Percentiles rank a stretch among this genome's conserved stretches.
These are phyloP conservation scores for Erythrolamprus reginae DNA, from an alignment of 2,113 vertebrate genomes.

Conservation along the genomic window DNA sequence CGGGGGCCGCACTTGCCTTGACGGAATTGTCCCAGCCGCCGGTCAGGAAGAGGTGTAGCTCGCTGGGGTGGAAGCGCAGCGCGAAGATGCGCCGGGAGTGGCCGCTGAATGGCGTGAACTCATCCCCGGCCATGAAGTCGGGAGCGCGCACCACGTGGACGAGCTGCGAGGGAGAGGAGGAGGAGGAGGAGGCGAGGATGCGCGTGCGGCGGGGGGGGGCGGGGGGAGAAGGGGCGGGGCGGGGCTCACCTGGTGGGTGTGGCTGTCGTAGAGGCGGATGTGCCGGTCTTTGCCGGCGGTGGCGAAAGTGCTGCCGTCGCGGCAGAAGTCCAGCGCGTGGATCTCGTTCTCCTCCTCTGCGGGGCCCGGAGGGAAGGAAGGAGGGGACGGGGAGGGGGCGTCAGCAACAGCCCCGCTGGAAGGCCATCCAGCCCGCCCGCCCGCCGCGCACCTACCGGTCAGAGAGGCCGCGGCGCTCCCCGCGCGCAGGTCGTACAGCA, in stretches of 20 bases:
- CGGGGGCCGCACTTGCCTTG: constrained; percentile 12
- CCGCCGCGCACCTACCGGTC: constrained; percentile 7
- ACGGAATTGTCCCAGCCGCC: constrained; percentile 50
- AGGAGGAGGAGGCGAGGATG: background rate
- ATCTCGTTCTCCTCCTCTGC: constrained; percentile 41
- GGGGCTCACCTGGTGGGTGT: constrained; percentile 33
- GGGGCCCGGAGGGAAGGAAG: background rate
- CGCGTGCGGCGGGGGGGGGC: background rate
- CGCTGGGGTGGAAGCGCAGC: constrained; percentile 38
- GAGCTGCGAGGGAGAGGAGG: background rate
- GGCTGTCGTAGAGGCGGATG: constrained; percentile 40
- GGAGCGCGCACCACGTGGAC: constrained; percentile 16
- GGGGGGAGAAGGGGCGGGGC: background rate
- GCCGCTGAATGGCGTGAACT: constrained; percentile 22
- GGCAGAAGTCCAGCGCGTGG: constrained; percentile 36
- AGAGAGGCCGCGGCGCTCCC: background rate
- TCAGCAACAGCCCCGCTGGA: background rate
- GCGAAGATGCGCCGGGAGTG: constrained; percentile 46
- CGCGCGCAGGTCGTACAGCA: constrained; percentile 13
- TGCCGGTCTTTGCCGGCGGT: constrained; percentile 37
- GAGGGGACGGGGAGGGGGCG: too few relatives aligned
- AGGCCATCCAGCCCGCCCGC: background rate
- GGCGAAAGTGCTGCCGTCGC: constrained; percentile 32
- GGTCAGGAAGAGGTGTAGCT: constrained; percentile 38
- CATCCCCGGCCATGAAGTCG: constrained; percentile 27